These are phyloP conservation scores for Plutella xylostella DNA, from an alignment of 2,888 invertebrate genomes.

Conservation along the genomic window DNA sequence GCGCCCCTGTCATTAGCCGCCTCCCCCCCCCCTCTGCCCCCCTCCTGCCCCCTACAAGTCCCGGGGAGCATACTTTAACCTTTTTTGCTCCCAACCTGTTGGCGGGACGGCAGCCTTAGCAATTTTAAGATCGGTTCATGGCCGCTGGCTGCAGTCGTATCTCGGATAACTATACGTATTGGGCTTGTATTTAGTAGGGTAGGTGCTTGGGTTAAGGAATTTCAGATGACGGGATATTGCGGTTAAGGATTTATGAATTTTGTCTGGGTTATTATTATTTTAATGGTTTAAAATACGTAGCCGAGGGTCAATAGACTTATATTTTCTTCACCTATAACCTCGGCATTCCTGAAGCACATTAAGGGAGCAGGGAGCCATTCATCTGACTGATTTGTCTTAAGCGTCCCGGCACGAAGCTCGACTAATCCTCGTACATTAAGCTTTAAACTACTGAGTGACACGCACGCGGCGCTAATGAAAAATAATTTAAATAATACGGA, in stretches of 20 bases:
- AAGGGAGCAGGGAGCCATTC: too few species aligned
- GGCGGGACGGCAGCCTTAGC: conserved; percentile 39
- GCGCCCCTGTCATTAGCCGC: conserved; percentile 64
- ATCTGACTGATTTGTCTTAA: too few species aligned
- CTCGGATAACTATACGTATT: conserved; percentile 37
- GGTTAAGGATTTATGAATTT: background rate
- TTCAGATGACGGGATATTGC: background rate
- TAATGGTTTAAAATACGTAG: too few species aligned
- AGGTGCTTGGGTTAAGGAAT: background rate
- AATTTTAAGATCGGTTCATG: conserved; percentile 62
- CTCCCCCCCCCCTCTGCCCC: conserved; percentile 22
- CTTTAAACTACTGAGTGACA: background rate
- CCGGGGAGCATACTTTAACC: conserved; percentile 56
- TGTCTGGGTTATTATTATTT: background rate
- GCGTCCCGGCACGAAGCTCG: background rate
- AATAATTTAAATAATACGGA: background rate
- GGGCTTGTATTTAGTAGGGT: background rate
- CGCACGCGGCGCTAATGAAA: background rate
- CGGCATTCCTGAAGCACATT: too few species aligned
- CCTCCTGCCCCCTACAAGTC: conserved; percentile 18
- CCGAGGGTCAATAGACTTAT: too few species aligned
- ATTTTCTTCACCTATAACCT: too few species aligned
- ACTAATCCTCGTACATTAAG: background rate
- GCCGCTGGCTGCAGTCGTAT: conserved; percentile 61
- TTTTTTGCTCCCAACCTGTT: conserved; percentile 70